Evolutionary conservation across 2,113 vertebrate species (phyloP), one percentile per base, ranked within the genome.

Genomic region (Pseudorhombus dupliciocellatus): DNA sequence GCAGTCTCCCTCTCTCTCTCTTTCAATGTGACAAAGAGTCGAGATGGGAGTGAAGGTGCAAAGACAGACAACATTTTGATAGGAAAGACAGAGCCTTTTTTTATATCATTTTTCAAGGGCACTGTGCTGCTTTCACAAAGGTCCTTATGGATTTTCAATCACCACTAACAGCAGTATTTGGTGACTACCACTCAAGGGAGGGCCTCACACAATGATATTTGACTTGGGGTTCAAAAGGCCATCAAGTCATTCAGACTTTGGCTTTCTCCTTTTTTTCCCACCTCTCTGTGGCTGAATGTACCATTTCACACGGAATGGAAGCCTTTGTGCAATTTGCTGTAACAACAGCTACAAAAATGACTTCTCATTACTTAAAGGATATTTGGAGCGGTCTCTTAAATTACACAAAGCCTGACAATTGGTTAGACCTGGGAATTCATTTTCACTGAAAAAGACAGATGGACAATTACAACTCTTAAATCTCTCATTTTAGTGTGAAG

Each of bases 101-200:
- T 91, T 86, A 88, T 83, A 89, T 90, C 87, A 84, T 73, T 91
- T 91, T 90, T 88, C 86, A 84, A 91, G 88, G 87, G 85, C 86
- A 78, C 87, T 87, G 75, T 81, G 64, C 79, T 70, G 73, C 83
- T 88, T 90, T 91, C 84, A 87, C 61, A 60, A 87, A 85, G 66
- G 86, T 86, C 84, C 90, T 92, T 86, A 78, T 92, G 88, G 87
- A 87, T 93, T 94, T 93, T 92, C 91, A 92, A 92, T 93, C 90
- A 91, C 91, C 59, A 70, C 84, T 92, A 93, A 93, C 87, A 87
- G 89, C 87, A 85, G 88, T 88, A 79, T 92, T 91, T 89, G 89
- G 85, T 81, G 77, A 81, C 87, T 58, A 77, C 72, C 63, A 86
- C 90, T 90, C 86, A 79, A 75, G 59, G 73, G 78, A 89, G 65